Percentiles rank a stretch among this genome's conserved stretches.
Evolutionary conservation across 1,140 invertebrate genomes (phyloP).

Genomic region (Notospermus geniculatus): DNA sequence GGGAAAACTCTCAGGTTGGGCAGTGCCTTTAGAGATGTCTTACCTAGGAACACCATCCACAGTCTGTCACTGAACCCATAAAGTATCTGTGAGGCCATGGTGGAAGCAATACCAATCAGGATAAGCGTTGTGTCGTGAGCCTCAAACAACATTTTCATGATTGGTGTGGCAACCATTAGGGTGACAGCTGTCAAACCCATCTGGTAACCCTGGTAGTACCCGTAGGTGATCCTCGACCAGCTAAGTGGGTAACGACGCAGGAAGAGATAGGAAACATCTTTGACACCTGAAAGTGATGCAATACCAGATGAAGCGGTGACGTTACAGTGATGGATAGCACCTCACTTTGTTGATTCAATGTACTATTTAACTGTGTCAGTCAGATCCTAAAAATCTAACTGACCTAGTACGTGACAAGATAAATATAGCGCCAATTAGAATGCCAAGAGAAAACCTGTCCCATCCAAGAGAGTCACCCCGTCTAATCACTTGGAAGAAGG

Average conservation of each 20-base stretch:
- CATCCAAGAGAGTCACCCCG: too few relatives aligned
- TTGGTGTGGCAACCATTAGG: conserved; percentile 47
- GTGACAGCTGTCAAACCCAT: conserved; percentile 49
- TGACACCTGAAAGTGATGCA: conserved; percentile 46
- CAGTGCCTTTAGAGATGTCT: too few relatives aligned
- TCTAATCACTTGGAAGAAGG: too few relatives aligned
- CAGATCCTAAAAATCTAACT: too few relatives aligned
- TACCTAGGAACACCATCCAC: conserved; percentile 52
- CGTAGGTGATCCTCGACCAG: conserved; percentile 54
- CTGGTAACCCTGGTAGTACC: conserved; percentile 53
- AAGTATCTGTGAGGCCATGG: conserved; percentile 44
- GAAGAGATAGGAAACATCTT: conserved; percentile 42
- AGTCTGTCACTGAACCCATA: conserved; percentile 44
- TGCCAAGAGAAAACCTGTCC: too few relatives aligned
- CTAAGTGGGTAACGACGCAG: conserved; percentile 32
- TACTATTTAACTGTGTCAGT: too few relatives aligned
- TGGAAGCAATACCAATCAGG: conserved; percentile 52
- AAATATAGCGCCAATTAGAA: too few relatives aligned
- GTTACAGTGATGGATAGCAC: too few relatives aligned
- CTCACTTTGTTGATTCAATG: too few relatives aligned
- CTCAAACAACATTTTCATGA: conserved; percentile 28
- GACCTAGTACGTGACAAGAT: too few relatives aligned
- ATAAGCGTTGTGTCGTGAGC: conserved; percentile 46
- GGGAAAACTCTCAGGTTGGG: too few relatives aligned
- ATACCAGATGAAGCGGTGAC: too few relatives aligned